A percentile compares a stretch with the other conserved stretches of the same genome.
phyloP scores from a whole-genome alignment of 2,888 invertebrate species.

The Masnerella sp. region DNA sequence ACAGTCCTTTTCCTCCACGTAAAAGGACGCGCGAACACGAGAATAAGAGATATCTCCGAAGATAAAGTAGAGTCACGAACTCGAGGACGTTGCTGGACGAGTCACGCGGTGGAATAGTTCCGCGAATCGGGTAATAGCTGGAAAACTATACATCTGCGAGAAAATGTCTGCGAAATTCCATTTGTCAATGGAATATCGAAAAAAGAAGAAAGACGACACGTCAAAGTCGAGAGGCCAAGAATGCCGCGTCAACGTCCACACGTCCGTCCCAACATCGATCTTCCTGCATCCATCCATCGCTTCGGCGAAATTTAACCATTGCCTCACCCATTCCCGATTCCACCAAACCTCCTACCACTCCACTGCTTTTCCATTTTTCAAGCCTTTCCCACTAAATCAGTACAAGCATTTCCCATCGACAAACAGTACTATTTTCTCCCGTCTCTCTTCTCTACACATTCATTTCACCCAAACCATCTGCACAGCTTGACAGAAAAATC shows the following conservation, averaged over 20 bases:
- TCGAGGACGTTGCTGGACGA: slow-evolving; percentile 62
- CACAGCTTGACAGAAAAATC: no score
- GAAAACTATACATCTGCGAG: slow-evolving; percentile 61
- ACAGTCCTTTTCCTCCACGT: slow-evolving; percentile 63
- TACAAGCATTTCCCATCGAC: no score
- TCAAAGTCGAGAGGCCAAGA: slow-evolving; percentile 43
- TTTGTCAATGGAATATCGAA: slow-evolving; percentile 62
- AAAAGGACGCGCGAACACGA: slow-evolving; percentile 67
- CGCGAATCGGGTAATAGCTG: slow-evolving; percentile 61
- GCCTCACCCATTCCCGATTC: no score
- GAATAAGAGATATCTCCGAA: slow-evolving; percentile 66
- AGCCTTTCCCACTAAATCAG: no score
- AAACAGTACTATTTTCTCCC: no score
- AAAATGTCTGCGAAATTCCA: slow-evolving; percentile 61
- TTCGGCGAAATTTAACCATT: no score
- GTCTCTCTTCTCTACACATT: no score
- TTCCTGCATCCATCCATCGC: no score
- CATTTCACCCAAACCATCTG: no score
- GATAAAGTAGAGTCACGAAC: slow-evolving; percentile 62
- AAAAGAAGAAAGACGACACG: slow-evolving; percentile 58
- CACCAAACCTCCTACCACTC: no score
- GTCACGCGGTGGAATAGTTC: slow-evolving; percentile 61
- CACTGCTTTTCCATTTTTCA: no score
- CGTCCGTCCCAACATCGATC: slow-evolving; percentile 22
- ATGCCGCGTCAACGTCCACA: slow-evolving; percentile 40